Percentiles rank a stretch among this genome's conserved stretches.
These are phyloP conservation scores for Drosophila infuscata DNA, from an alignment of 2,888 invertebrate species.

Conservation along the genomic window DNA sequence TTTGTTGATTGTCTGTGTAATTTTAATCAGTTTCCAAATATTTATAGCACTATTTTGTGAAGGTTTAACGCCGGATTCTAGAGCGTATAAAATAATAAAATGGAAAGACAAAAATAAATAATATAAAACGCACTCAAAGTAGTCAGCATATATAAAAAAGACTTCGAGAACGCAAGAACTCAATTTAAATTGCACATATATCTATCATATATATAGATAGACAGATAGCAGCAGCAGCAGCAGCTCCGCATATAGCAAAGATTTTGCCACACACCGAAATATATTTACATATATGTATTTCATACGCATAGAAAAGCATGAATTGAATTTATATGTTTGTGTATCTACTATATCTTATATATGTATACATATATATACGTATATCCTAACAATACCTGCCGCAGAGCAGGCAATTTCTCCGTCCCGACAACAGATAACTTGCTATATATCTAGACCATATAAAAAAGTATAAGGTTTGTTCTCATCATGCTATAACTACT, in stretches of 20 bases:
- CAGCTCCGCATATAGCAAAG: slow-evolving; percentile 58
- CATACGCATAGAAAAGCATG: slow-evolving; percentile 40
- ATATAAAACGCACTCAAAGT: slow-evolving; percentile 63
- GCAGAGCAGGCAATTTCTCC: slow-evolving; percentile 50
- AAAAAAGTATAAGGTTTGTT: slow-evolving; percentile 66
- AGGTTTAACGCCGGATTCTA: slow-evolving; percentile 72
- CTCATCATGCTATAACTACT: slow-evolving; percentile 64
- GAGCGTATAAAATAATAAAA: slow-evolving; percentile 50
- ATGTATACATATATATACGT: slow-evolving; percentile 8
- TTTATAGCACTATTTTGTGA: slow-evolving; percentile 75
- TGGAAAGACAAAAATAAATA: slow-evolving; percentile 27
- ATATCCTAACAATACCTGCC: slow-evolving; percentile 40
- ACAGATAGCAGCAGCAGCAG: slow-evolving; percentile 29
- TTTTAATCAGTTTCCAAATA: slow-evolving; percentile 78
- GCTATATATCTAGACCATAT: slow-evolving; percentile 31
- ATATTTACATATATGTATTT: slow-evolving; percentile 19
- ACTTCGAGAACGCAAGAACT: slow-evolving; percentile 60
- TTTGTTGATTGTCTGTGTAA: slow-evolving; percentile 58
- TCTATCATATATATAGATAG: slow-evolving; percentile 42
- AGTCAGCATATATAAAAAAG: slow-evolving; percentile 49
- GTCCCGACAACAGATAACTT: slow-evolving; percentile 40
- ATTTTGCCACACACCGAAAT: slow-evolving; percentile 46
- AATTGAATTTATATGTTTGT: slow-evolving; percentile 43
- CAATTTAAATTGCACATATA: slow-evolving; percentile 49
- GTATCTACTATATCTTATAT: slow-evolving; percentile 37